Base-by-base conservation (phyloP, 53 echinoderm and acorn worm genomes). In the Actinopyga echinites region DNA sequence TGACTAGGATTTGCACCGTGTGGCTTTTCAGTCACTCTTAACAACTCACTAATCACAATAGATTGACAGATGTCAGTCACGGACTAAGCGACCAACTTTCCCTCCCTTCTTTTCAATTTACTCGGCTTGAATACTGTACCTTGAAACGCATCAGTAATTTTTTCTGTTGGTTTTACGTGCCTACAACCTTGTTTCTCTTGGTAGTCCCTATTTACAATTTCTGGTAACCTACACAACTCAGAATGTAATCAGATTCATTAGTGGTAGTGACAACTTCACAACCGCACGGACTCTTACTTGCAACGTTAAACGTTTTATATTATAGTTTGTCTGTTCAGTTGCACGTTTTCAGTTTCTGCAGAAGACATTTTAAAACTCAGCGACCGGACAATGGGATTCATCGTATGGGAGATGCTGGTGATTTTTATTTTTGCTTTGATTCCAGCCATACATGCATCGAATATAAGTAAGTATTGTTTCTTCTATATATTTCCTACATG, bases 41-140 rank as follows among this genome's bases (percentile, higher is more conserved):
- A 68, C 68, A 32, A 68, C 68, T 2, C 40, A 68, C 68, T 68
- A 68, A 68, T 68, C 68, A 68, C 31, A 10, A 30, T 6, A 36
- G 68, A 68, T 68, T 68, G 68, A 34, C 68, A 68, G 68, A 21
- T 68, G 68, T 68, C 68, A 5, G 30, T 68, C 68, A 68, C 0
- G 13, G 20, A 20, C 68, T 49, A 49, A 49, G 15, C 49, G 13
- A 49, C 49, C 49, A 49, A 49, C 49, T 49, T 49, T 49, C 49
- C 49, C 49, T 49, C 49, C 49, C 49, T 38, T 20, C 40, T 68
- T 34, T 68, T 36, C 32, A 68, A 68, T 36, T 68, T 38, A 38
- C 34, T 22, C 35, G 68, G 20, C 21, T 68, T 68, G 38, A 30
- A 32, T 38, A 32, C 31, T 34, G 12, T 21, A 68, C 37, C 7